Evolutionary conservation across 2,113 vertebrate species (phyloP), one percentile per base, ranked within the genome.

Genomic region (Clinocottus analis): DNA sequence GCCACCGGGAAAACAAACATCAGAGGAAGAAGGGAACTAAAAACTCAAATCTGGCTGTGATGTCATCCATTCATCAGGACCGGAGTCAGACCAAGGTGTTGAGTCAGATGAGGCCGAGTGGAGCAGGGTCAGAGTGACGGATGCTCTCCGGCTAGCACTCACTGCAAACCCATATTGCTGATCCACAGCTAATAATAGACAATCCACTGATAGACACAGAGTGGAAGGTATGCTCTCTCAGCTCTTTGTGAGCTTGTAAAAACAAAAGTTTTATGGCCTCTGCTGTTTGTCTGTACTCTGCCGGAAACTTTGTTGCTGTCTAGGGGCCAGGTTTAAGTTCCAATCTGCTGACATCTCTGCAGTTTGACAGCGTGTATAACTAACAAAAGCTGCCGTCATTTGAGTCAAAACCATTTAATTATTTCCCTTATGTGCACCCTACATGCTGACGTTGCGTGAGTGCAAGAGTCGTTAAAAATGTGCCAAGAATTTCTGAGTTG

Each of bases 121-220:
- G 75, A 75, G 76, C 60, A 45, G 79, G 81, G 64, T 75, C 80
- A 66, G 59, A 51, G 59, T 90, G 81, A 89, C 72, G 70, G 79
- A 91, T 87, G 88, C 75, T 89, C 85, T 70, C 58, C 77, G 82
- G 85, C 81, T 75, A 45, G 45, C 76, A 72, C 75, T 83, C 81
- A 77, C 78, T 84, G 43, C 60, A 79, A 87, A 86, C 83, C 83
- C 82, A 77, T 75, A 82, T 43, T 84, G 82, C 89, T 87, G 85
- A 90, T 79, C 73, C 75, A 51, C 80, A 64, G 77, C 83, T 86
- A 92, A 87, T 74, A 89, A 89, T 67, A 89, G 80, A 84, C 71
- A 43, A 72, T 73, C 60, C 75, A 75, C 47, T 47, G 62, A 82
- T 72, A 86, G 72, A 86, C 69, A 64, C 19, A 60, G 25, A 55